phyloP scores from a whole-genome alignment of 2,113 vertebrate genomes.

The Misgurnus mizolepis region DNA sequence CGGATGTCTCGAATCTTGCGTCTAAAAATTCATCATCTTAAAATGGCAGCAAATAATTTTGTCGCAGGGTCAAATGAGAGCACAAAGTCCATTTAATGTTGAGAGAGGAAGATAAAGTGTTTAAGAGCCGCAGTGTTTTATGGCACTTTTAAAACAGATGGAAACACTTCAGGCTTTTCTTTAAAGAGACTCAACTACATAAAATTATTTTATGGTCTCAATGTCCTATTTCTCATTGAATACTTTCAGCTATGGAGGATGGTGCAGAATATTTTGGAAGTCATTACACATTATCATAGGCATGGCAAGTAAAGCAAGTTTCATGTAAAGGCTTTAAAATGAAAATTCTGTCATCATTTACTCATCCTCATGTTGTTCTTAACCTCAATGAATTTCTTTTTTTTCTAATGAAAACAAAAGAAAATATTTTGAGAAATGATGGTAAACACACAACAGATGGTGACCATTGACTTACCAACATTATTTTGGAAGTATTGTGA shows the following conservation, averaged over 20 bases:
- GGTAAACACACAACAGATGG: too few species aligned
- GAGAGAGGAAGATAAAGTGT: neutral
- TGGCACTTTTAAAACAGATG: neutral
- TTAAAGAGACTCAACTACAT: slow-evolving; percentile 2
- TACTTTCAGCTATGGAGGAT: neutral
- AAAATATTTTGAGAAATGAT: too few species aligned
- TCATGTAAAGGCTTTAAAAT: too few species aligned
- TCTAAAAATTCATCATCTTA: neutral
- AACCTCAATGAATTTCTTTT: too few species aligned
- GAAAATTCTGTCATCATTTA: too few species aligned
- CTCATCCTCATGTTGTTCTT: too few species aligned
- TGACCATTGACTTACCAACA: too few species aligned
- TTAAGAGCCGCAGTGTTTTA: neutral
- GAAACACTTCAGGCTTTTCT: neutral
- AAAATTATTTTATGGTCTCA: neutral
- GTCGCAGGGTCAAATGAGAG: neutral
- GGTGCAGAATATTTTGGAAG: neutral
- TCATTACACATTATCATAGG: too few species aligned
- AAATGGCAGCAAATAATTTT: neutral
- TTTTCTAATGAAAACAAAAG: too few species aligned
- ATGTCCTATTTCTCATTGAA: neutral
- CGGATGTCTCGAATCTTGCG: too few species aligned
- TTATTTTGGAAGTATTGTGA: too few species aligned
- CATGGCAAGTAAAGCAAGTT: too few species aligned
- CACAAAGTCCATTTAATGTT: slow-evolving; percentile 1